These are phyloP conservation scores for Athripsodes cinereus DNA, from an alignment of 2,888 invertebrate genomes.

Conservation along the genomic window DNA sequence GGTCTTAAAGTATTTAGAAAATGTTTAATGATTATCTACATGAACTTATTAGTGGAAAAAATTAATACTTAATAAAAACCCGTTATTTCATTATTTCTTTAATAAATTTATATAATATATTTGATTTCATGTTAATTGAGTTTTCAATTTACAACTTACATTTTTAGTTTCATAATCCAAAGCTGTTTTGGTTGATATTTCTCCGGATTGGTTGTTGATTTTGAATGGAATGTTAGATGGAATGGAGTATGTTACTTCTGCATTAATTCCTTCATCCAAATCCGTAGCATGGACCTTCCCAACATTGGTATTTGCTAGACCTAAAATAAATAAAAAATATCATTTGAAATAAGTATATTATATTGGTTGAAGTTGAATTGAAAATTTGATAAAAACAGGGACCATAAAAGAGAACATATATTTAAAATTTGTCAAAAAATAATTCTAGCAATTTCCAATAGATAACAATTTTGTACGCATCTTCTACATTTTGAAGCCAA, in stretches of 20 bases:
- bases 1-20: too few relatives aligned
- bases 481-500: too few relatives aligned
- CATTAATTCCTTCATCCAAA: conserved; percentile 80
- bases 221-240: conserved; percentile 73
- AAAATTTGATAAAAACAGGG: neutral
- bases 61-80: too few relatives aligned
- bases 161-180: conserved; percentile 79
- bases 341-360: neutral
- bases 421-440: too few relatives aligned
- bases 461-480: neutral
- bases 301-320: conserved; percentile 51
- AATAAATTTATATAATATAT: too few relatives aligned
- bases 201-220: conserved; percentile 73
- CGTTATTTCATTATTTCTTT: too few relatives aligned
- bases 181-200: conserved; percentile 65
- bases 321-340: conserved; percentile 30
- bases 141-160: too few relatives aligned
- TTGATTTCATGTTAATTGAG: too few relatives aligned
- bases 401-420: neutral
- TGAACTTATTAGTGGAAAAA: too few relatives aligned
- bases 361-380: neutral
- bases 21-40: too few relatives aligned
- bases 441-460: too few relatives aligned
- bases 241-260: conserved; percentile 71
- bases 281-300: conserved; percentile 82